Percentiles rank a stretch among this genome's conserved stretches.
phyloP scores from a whole-genome alignment of 2,797 vertebrate species.

The Poeciliopsis paucimaculata region DNA sequence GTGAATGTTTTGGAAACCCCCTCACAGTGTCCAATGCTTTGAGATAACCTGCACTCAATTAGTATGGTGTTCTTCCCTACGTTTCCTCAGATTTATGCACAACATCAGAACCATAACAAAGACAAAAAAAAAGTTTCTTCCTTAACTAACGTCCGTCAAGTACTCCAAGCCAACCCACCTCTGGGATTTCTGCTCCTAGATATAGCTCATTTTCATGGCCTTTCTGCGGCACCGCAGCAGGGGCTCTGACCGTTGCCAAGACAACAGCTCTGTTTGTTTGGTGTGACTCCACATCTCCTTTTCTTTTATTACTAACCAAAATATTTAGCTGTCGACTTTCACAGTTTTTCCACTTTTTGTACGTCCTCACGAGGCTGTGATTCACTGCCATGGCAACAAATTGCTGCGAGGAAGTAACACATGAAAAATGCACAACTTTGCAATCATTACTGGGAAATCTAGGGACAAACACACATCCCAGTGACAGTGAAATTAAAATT shows the following conservation, averaged over 20 bases:
- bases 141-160: conserved; percentile 24
- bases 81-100: conserved; percentile 51
- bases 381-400: conserved; percentile 25
- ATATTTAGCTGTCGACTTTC: conserved; percentile 65
- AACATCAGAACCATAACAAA: conserved; percentile 48
- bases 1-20: conserved; percentile 51
- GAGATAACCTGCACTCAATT: conserved; percentile 71
- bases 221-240: conserved; percentile 47
- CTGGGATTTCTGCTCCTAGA: conserved; percentile 20
- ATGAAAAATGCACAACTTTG: conserved; percentile 10
- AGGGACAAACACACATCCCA: not conserved
- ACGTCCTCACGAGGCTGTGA: conserved; percentile 16
- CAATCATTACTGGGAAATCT: not conserved
- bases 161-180: conserved; percentile 19
- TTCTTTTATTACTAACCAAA: conserved; percentile 63
- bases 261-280: conserved; percentile 74
- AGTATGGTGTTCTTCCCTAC: conserved; percentile 53
- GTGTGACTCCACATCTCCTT: conserved; percentile 45
- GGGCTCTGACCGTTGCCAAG: conserved; percentile 50
- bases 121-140: conserved; percentile 22
- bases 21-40: conserved; percentile 26
- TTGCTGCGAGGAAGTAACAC: not conserved
- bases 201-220: conserved; percentile 43
- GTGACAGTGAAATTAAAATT: too few relatives aligned
- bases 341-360: conserved; percentile 44